Evolutionary conservation across 1,140 invertebrate genomes (phyloP).

Genomic region (Pseudobourletiella spinata): DNA sequence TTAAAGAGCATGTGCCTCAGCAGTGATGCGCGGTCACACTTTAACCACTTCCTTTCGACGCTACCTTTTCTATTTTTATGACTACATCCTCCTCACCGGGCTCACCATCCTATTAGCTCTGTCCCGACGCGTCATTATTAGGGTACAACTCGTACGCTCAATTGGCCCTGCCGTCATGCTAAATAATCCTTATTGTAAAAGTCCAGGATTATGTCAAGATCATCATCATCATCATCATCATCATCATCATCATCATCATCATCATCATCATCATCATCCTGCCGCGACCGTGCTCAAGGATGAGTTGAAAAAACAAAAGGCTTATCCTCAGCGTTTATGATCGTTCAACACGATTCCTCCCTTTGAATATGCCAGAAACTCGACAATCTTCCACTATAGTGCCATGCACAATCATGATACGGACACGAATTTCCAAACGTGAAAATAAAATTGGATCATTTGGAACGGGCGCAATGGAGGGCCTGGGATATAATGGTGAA

Average conservation of each 20-base stretch:
- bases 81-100: background rate
- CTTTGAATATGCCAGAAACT: too few species aligned
- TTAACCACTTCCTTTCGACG: conserved; percentile 28
- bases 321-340: too few species aligned
- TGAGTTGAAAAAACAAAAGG: too few species aligned
- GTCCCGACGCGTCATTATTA: background rate
- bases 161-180: background rate
- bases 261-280: background rate
- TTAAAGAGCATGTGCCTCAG: conserved; percentile 22
- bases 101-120: background rate
- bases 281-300: too few species aligned
- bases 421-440: too few species aligned
- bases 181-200: background rate
- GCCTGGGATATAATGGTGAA: too few species aligned
- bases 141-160: background rate
- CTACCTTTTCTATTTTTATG: conserved; percentile 12
- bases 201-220: background rate
- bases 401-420: too few species aligned
- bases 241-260: background rate
- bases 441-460: too few species aligned
- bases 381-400: too few species aligned
- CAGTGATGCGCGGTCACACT: conserved; percentile 24
- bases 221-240: background rate
- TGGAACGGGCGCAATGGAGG: too few species aligned
- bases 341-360: too few species aligned